These are phyloP conservation scores for Petrolisthes manimaculis DNA, from an alignment of 2,888 invertebrate genomes.

Conservation along the genomic window DNA sequence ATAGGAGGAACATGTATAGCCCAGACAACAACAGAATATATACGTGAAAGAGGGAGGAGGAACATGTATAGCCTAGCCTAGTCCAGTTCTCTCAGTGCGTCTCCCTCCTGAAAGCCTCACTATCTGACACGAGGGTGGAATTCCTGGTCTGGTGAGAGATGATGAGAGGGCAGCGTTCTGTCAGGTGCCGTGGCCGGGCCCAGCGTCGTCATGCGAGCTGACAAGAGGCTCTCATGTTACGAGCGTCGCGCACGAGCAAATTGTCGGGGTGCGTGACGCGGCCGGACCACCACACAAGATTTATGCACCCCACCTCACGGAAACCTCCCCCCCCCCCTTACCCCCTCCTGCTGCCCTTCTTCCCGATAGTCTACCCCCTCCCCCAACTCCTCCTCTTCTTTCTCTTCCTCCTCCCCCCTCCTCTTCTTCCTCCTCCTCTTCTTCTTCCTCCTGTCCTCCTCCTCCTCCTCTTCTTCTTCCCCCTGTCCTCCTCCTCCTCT, in stretches of 20 bases:
- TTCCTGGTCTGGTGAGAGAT: slow-evolving; percentile 12
- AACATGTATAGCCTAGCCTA: no score
- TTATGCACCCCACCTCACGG: slow-evolving; percentile 30
- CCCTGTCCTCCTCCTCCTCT: not conserved
- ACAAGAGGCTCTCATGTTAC: slow-evolving; percentile 41
- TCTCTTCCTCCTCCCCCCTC: not conserved
- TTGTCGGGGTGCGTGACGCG: slow-evolving; percentile 32
- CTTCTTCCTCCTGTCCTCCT: not conserved
- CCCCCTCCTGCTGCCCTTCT: not conserved
- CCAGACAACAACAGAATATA: no score
- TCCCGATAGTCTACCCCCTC: not conserved
- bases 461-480: not conserved
- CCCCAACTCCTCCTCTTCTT: not conserved
- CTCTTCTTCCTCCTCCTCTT: not conserved
- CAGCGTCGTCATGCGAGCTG: slow-evolving; percentile 35
- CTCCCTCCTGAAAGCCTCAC: no score
- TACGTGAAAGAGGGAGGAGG: no score
- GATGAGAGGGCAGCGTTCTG: slow-evolving; percentile 24
- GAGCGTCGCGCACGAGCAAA: slow-evolving; percentile 33
- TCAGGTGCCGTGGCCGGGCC: slow-evolving; percentile 30
- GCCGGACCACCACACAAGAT: slow-evolving; percentile 17
- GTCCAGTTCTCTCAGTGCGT: no score
- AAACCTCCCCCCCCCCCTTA: slow-evolving; percentile 13
- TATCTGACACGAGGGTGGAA: not conserved
- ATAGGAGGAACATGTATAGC: no score